Evolutionary conservation across 2,888 invertebrate species (phyloP), one percentile per base, ranked within the genome.

Genomic region (Coleophora deauratella): DNA sequence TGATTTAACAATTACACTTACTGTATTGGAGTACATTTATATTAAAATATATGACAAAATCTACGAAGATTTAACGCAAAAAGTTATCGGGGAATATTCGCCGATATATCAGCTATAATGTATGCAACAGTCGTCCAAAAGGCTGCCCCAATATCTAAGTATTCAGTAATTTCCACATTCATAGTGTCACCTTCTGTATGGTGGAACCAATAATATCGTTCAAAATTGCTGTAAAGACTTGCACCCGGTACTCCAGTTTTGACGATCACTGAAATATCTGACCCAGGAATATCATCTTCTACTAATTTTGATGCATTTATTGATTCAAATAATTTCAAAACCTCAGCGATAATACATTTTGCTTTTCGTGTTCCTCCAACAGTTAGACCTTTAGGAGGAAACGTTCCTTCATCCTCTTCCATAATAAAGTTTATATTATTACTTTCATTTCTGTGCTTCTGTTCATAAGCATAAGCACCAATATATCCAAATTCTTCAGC

Each of bases 321-420:
- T 0, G 89, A 86, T 33, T 75, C 61, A 52, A 94, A 86, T 30
- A 94, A 73, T 52, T 89, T 89, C 41, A 93, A 62, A 12, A 94
- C 77, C 76, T 91, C 90, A 50, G 88, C 70, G 35, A 95, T 69
- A 42, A 94, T 89, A 55, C 93, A 93, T 39, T 85, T 86, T 0
- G 91, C 90, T 50, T 87, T 65, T 34, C 80, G 59, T 30, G 79
- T 87, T 34, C 92, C 93, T n/a, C 85, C 78, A 54, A 92, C 92
- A 38, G 77, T 80, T 7, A 95, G 72, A 9, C 94, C 95, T 4
- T 85, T 59, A 0, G 94, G 94, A 11, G 86, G 87, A 59, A 95
- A 95, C 1, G 93, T 93, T 3, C 95, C 95, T 57, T 88, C 88
- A 64, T 95, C 95, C 0, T 94, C 93, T 75, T 95, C 95, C 89